phyloP scores from a whole-genome alignment of 2,888 invertebrate species.

The Ochropacha duplaris region DNA sequence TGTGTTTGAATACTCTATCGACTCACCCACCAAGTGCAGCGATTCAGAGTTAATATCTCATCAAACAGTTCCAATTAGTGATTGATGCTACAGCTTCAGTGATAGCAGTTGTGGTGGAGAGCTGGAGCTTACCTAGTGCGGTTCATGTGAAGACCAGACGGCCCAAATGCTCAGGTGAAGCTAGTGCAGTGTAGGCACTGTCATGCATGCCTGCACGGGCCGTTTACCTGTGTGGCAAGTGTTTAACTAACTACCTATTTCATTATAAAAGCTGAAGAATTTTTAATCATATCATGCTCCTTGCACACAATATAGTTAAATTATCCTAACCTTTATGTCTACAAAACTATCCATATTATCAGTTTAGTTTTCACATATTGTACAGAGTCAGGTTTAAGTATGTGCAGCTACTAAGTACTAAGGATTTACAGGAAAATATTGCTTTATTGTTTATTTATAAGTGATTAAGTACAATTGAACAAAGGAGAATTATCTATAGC shows the following conservation, averaged over 20 bases:
- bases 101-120: slow-evolving; percentile 23
- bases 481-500: background rate
- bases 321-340: background rate
- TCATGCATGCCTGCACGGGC: slow-evolving; percentile 27
- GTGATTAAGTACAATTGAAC: background rate
- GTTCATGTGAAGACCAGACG: slow-evolving; percentile 35
- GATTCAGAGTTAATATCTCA: slow-evolving; percentile 34
- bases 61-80: slow-evolving; percentile 36
- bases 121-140: slow-evolving; percentile 14
- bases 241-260: slow-evolving; percentile 23
- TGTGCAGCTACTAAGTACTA: background rate
- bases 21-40: slow-evolving; percentile 29
- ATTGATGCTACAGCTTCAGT: slow-evolving; percentile 35
- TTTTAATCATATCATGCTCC: slow-evolving; percentile 18
- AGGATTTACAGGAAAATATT: background rate
- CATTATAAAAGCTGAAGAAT: slow-evolving; percentile 40
- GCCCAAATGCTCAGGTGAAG: slow-evolving; percentile 50
- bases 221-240: slow-evolving; percentile 36
- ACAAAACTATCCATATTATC: too few relatives aligned
- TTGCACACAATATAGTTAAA: background rate
- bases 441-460: background rate
- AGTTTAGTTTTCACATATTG: background rate
- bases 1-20: slow-evolving; percentile 27
- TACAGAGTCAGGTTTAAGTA: background rate
- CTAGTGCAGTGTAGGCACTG: slow-evolving; percentile 7